These are phyloP conservation scores for Philereme transversata DNA, from an alignment of 2,888 invertebrate species.

Conservation along the genomic window DNA sequence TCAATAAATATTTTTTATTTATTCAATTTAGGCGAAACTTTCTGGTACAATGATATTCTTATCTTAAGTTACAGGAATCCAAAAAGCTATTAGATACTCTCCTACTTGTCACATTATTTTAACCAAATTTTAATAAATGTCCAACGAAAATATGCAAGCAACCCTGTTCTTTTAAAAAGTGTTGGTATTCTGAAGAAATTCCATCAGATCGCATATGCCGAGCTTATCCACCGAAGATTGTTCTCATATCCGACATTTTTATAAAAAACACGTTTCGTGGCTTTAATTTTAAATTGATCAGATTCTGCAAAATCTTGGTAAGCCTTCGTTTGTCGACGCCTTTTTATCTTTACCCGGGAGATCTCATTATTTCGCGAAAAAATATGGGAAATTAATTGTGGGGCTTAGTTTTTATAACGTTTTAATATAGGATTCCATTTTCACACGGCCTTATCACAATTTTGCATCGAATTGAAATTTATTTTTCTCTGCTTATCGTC, in stretches of 20 bases:
- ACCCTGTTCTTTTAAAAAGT: constrained; percentile 42
- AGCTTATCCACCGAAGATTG: constrained; percentile 79
- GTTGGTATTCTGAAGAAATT: constrained; percentile 47
- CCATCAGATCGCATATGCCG: constrained; percentile 55
- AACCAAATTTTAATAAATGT: constrained; percentile 6
- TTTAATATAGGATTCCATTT: constrained; percentile 26
- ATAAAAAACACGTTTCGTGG: constrained; percentile 84
- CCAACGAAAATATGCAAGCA: constrained; percentile 11
- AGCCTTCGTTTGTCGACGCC: constrained; percentile 74
- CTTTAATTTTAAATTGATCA: constrained; percentile 84
- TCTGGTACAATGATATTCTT: no score
- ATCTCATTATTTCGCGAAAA: constrained; percentile 67
- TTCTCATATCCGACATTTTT: constrained; percentile 80
- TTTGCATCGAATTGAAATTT: constrained; percentile 28
- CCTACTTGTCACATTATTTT: neutral
- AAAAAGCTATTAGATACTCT: no score
- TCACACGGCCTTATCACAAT: constrained; percentile 28
- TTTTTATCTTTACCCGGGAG: constrained; percentile 58
- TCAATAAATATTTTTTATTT: no score
- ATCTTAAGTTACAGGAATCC: no score
- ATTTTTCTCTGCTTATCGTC: constrained; percentile 9
- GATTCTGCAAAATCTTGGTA: constrained; percentile 79
- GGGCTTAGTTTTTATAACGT: constrained; percentile 51
- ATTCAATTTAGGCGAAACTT: no score
- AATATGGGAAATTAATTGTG: constrained; percentile 73